Percentiles rank a stretch among this genome's conserved stretches.
Evolutionary conservation across 2,888 invertebrate species (phyloP).

Genomic region (Cantharis rufa): DNA sequence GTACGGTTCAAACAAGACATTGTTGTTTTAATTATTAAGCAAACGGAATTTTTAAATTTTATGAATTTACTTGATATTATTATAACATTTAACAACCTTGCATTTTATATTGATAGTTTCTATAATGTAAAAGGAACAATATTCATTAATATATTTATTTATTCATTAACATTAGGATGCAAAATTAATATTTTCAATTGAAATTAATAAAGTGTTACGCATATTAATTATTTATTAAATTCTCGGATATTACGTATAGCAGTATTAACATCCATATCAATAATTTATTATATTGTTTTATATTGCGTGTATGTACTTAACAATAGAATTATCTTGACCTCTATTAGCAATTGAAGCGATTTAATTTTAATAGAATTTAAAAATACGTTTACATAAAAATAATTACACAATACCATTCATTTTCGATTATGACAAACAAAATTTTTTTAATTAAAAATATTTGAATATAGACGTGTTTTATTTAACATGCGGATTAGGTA

Average conservation of each 20-base stretch:
- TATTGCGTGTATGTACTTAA: conserved; percentile 31
- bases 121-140: neutral
- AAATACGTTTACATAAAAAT: conserved; percentile 22
- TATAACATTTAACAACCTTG: too few species aligned
- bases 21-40: too few species aligned
- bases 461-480: neutral
- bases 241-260: conserved; percentile 20
- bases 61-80: too few species aligned
- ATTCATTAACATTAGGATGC: conserved; percentile 7
- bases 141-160: neutral
- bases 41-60: too few species aligned
- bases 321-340: conserved; percentile 32
- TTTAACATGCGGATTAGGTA: neutral
- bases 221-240: conserved; percentile 30
- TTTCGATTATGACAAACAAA: neutral
- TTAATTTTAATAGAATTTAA: conserved; percentile 23
- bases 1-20: too few species aligned
- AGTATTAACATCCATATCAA: conserved; percentile 32
- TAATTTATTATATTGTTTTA: conserved; percentile 38
- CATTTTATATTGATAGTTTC: too few species aligned
- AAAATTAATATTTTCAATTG: conserved; percentile 16
- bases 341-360: conserved; percentile 22
- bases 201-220: conserved; percentile 21
- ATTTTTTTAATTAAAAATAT: neutral
- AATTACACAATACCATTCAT: neutral